Percentiles rank a stretch among this genome's conserved stretches.
Conservation (phyloP, 2,113 vertebrate species). For the Anthoscopus minutus region DNA sequence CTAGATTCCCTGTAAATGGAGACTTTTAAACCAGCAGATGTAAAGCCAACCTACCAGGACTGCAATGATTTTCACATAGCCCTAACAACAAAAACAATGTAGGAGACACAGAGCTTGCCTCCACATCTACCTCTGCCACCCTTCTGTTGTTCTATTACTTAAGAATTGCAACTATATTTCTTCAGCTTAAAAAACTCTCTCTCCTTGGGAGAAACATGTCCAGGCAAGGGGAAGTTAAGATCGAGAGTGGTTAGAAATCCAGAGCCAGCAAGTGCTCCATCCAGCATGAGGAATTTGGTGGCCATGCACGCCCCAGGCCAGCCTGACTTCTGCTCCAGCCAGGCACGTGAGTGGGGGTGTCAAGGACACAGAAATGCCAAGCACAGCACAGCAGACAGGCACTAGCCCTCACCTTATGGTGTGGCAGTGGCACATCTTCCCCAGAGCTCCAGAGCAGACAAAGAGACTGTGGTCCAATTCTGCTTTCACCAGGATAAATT, state of each 20-base stretch:
- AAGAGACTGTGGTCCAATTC: neutral
- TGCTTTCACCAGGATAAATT: constrained; percentile 10
- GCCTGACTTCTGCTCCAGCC: neutral
- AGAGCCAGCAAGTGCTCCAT: neutral
- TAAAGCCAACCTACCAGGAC: neutral
- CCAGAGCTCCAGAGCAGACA: neutral
- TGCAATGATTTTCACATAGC: neutral
- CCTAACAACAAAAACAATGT: neutral
- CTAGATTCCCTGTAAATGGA: neutral
- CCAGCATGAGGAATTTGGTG: neutral
- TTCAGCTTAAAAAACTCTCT: neutral
- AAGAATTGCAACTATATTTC: neutral
- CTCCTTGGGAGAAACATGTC: neutral
- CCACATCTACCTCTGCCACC: neutral
- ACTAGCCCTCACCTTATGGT: neutral
- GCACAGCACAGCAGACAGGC: neutral
- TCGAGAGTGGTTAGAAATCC: neutral
- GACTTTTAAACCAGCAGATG: neutral
- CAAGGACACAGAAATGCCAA: neutral
- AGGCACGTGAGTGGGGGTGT: neutral
- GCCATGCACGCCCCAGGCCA: rapidly evolving
- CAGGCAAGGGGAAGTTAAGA: neutral
- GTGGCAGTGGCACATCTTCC: neutral
- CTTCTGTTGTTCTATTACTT: neutral
- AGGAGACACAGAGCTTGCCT: neutral